These are phyloP conservation scores for Drosophila setifemur DNA, from an alignment of 1,140 invertebrate genomes.

Conservation along the genomic window DNA sequence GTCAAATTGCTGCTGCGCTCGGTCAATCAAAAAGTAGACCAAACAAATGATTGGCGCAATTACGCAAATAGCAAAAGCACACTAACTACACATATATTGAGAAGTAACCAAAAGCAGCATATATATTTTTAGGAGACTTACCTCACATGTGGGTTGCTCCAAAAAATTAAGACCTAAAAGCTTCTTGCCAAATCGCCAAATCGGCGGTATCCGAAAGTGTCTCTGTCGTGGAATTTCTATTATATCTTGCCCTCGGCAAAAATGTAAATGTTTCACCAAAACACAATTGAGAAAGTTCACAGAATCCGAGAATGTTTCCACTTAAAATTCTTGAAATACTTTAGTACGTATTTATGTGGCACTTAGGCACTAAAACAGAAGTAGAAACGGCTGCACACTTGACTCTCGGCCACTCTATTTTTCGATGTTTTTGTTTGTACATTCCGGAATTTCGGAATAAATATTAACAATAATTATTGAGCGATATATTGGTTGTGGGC, in stretches of 20 bases:
- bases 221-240: slow-evolving; percentile 19
- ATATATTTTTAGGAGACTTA: slow-evolving; percentile 42
- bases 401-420: slow-evolving; percentile 14
- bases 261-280: slow-evolving; percentile 46
- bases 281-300: slow-evolving; percentile 50
- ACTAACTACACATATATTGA: background rate
- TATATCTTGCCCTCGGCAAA: slow-evolving; percentile 17
- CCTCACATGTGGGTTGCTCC: slow-evolving; percentile 34
- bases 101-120: background rate
- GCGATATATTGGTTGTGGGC: background rate
- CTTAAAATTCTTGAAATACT: slow-evolving; percentile 69
- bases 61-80: slow-evolving; percentile 51
- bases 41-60: slow-evolving; percentile 76
- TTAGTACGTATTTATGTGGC: slow-evolving; percentile 30
- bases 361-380: slow-evolving; percentile 48
- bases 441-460: slow-evolving; percentile 7
- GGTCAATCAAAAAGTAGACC: slow-evolving; percentile 74
- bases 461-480: slow-evolving; percentile 24
- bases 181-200: slow-evolving; percentile 44
- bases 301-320: slow-evolving; percentile 51
- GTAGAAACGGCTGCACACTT: slow-evolving; percentile 30
- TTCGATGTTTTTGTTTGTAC: slow-evolving; percentile 1
- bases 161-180: slow-evolving; percentile 1
- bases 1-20: slow-evolving; percentile 59
- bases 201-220: slow-evolving; percentile 43